Evolutionary conservation across 2,113 vertebrate species (phyloP), one percentile per base, ranked within the genome.

Genomic region (Oncorhynchus gorbuscha): DNA sequence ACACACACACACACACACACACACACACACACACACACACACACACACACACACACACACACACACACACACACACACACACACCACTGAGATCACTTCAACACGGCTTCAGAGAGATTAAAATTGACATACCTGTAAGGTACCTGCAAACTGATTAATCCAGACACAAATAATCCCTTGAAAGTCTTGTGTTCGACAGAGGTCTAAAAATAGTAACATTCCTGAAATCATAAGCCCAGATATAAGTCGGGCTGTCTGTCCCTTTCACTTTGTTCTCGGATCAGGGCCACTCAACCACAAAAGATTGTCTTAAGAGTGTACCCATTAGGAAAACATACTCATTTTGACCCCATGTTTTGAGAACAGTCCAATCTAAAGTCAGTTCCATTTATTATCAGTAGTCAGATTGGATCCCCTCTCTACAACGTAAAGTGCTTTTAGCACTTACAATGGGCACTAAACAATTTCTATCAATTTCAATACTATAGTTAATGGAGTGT

Each of bases 151-250:
- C 24, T 39, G 71, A 86, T 67, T 65, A 78, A 24, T 58, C 30
- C 0, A 1, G 1, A 75, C 59, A 62, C 59, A 48, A 13, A 65
- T 67, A 75, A 72, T 1, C 18, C 55, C 77, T 83, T 83, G 6
- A 48, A 86, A 80, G 77, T 81, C 69, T 55, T 7, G 5, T 69
- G 72, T 73, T 68, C 14, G 72, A 32, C 76, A 59, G 69, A 76
- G 77, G 70, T 72, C 75, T 74, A 84, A 73, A 85, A 84, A 80
- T 62, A 84, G 59, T 35, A 75, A 75, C 49, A 68, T 72, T 82
- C 35, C 69, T 70, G 76, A 80, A 81, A 78, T 67, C 55, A 69
- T 65, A 73, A 82, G 77, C 81, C 67, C n/a, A 68, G 72, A 82
- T 69, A 62, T 80, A 18, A 74, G 69, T 77, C 69, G 24, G 83